Conservation (phyloP, 53 echinoderm and acorn worm species). For the Patiria pectinifera region DNA sequence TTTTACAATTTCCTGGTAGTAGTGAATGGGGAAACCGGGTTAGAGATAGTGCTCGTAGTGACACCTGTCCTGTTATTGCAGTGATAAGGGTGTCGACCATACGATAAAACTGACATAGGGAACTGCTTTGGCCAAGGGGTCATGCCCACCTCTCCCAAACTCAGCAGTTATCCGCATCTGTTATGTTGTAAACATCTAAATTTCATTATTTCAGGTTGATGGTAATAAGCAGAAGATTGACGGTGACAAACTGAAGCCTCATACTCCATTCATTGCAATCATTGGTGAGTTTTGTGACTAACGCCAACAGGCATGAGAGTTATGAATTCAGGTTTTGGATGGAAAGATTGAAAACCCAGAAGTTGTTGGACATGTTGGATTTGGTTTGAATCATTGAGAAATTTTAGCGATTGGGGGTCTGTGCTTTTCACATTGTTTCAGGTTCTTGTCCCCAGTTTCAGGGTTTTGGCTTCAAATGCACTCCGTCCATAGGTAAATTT, state of each 20-base stretch:
- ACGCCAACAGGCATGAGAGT: not conserved
- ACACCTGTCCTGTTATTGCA: too few relatives aligned
- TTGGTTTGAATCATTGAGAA: too few relatives aligned
- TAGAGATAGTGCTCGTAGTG: too few relatives aligned
- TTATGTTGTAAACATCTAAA: constrained; percentile 46
- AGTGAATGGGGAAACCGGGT: too few relatives aligned
- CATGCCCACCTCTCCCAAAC: constrained; percentile 29
- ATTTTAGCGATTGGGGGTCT: too few relatives aligned
- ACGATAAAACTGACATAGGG: constrained; percentile 31
- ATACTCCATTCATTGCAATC: constrained; percentile 56
- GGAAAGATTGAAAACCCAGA: not conserved
- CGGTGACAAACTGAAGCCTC: constrained; percentile 61
- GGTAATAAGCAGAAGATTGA: constrained; percentile 65
- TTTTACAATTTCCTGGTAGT: too few relatives aligned
- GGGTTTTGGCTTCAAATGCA: too few relatives aligned
- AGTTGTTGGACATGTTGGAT: too few relatives aligned
- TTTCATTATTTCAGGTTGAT: constrained; percentile 61
- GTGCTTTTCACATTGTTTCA: too few relatives aligned
- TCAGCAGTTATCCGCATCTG: constrained; percentile 23
- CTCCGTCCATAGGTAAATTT: too few relatives aligned
- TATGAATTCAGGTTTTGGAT: constrained; percentile 19
- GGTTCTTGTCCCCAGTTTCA: too few relatives aligned
- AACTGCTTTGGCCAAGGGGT: constrained; percentile 33
- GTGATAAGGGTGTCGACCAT: constrained; percentile 30
- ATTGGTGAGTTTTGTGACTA: constrained; percentile 56